These are phyloP conservation scores for Halictus ligatus DNA, from an alignment of 2,888 invertebrate genomes.

Conservation along the genomic window DNA sequence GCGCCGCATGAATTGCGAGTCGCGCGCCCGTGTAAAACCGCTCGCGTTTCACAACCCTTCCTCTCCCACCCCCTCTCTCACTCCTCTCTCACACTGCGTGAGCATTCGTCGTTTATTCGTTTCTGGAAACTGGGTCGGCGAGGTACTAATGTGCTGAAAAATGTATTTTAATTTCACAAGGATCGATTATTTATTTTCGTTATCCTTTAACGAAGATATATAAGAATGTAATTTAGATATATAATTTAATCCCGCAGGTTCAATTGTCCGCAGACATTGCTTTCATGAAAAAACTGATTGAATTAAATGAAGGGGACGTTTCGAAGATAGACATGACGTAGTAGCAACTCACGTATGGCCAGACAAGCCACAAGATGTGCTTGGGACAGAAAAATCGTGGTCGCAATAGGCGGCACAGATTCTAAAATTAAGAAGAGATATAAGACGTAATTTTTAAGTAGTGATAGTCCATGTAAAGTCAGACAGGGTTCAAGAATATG, in stretches of 20 bases:
- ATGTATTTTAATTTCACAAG: background rate
- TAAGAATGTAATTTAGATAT: no score
- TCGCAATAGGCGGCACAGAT: no score
- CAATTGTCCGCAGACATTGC: no score
- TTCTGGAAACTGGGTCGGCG: slow-evolving; percentile 72
- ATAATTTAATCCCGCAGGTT: no score
- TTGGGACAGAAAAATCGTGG: background rate
- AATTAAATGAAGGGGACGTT: no score
- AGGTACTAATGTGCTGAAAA: background rate
- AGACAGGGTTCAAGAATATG: no score
- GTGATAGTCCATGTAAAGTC: no score
- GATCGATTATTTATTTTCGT: background rate
- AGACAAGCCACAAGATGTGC: background rate
- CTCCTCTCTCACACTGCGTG: background rate
- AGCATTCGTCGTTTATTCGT: slow-evolving; percentile 32
- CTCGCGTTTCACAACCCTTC: slow-evolving; percentile 30
- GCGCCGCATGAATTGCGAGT: slow-evolving; percentile 78
- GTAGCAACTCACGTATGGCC: background rate
- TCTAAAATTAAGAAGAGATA: no score
- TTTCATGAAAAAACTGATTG: no score
- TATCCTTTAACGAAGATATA: background rate
- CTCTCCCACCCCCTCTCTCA: background rate
- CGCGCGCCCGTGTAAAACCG: slow-evolving; percentile 68
- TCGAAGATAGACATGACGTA: background rate
- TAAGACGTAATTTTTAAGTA: no score